These are phyloP conservation scores for Leptinotarsa peninsularis DNA, from an alignment of 2,888 invertebrate genomes.

Conservation along the genomic window DNA sequence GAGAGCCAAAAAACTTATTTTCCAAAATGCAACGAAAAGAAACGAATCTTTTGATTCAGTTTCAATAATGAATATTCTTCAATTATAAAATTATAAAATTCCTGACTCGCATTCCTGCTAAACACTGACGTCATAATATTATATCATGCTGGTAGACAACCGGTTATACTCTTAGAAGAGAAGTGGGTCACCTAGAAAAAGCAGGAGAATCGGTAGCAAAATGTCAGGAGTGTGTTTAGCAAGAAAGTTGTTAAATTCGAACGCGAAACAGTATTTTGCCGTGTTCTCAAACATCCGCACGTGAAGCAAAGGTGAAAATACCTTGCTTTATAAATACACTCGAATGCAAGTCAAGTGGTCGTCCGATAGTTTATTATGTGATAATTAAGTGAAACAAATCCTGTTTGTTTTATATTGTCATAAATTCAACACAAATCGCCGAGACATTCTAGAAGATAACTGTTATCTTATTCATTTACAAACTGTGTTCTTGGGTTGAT, in stretches of 20 bases:
- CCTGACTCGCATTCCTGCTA: background rate
- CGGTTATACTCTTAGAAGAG: background rate
- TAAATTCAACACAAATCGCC: slow-evolving; percentile 21
- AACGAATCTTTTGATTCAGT: too few species aligned
- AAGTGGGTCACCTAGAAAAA: background rate
- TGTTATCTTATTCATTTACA: slow-evolving; percentile 23
- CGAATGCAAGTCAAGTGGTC: slow-evolving; percentile 26
- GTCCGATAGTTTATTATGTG: slow-evolving; percentile 17
- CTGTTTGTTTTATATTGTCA: slow-evolving; percentile 17
- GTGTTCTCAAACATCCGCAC: slow-evolving; percentile 39
- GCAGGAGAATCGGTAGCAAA: background rate
- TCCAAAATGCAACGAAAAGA: too few species aligned
- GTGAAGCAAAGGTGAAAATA: slow-evolving; percentile 33
- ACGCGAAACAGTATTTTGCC: slow-evolving; percentile 41
- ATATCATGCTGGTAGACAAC: background rate
- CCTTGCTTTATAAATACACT: slow-evolving; percentile 37
- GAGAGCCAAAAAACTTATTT: too few species aligned
- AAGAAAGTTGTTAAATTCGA: slow-evolving; percentile 33
- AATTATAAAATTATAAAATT: too few species aligned
- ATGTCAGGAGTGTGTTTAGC: background rate
- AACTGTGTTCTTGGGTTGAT: slow-evolving; percentile 1
- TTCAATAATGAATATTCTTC: too few species aligned
- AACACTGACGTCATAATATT: too few species aligned
- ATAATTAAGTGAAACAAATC: background rate
- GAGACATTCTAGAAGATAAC: slow-evolving; percentile 23